Evolutionary conservation across 2,113 vertebrate species (phyloP).

Genomic region (Sula dactylatra): DNA sequence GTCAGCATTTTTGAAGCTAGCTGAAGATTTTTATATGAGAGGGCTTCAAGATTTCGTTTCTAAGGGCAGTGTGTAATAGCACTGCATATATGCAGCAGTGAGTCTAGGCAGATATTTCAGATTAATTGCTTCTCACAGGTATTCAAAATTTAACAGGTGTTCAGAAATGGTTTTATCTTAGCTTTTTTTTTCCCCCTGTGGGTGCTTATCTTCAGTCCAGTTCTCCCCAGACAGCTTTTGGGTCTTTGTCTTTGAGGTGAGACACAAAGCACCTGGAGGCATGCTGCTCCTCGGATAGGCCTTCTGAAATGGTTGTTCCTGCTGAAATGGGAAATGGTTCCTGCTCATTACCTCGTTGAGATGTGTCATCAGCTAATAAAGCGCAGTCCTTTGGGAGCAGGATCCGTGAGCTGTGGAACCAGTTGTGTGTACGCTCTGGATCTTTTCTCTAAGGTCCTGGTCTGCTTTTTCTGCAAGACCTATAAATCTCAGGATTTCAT

Average conservation of each 20-base stretch:
- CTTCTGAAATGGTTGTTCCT: neutral
- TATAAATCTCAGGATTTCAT: neutral
- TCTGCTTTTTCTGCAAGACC: neutral
- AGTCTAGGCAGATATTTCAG: neutral
- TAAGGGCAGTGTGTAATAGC: neutral
- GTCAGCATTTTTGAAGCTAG: neutral
- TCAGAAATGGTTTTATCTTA: neutral
- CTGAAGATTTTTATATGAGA: neutral
- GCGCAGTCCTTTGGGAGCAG: accelerated
- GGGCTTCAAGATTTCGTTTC: neutral
- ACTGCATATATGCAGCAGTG: neutral
- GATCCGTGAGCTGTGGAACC: neutral
- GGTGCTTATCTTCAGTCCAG: neutral
- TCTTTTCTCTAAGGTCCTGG: neutral
- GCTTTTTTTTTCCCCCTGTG: accelerated
- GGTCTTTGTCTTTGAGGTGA: neutral
- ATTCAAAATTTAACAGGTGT: neutral
- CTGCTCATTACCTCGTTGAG: accelerated
- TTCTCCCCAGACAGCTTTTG: neutral
- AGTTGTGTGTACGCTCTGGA: neutral
- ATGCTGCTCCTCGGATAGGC: neutral
- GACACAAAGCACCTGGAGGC: too few species aligned
- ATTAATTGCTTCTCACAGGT: neutral
- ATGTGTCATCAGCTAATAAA: neutral
- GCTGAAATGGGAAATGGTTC: neutral